Evolutionary conservation across 2,888 invertebrate species (phyloP).

Genomic region (Lasioglossum morio): DNA sequence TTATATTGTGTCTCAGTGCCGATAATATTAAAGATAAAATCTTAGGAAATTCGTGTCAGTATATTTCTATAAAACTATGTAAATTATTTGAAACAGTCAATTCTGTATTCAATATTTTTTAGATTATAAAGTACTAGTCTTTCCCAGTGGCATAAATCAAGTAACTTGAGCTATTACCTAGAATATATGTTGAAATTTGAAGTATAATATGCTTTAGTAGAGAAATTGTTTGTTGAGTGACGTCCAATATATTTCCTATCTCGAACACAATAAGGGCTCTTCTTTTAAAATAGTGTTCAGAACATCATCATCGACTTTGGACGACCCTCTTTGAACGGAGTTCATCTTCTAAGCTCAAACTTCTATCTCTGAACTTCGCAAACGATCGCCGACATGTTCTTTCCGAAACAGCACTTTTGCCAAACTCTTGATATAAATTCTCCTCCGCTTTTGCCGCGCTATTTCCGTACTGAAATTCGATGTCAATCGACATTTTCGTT

Average conservation of each 20-base stretch:
- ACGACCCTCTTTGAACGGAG: neutral
- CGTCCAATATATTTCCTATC: neutral
- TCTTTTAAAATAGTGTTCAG: neutral
- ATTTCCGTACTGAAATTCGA: neutral
- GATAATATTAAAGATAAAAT: too few species aligned
- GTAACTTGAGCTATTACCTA: neutral
- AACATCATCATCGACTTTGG: slow-evolving; percentile 5
- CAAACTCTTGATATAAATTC: neutral
- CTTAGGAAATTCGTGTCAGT: too few species aligned
- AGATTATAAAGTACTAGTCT: neutral
- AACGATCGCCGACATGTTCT: slow-evolving; percentile 7
- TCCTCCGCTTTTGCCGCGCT: neutral
- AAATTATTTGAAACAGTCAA: too few species aligned
- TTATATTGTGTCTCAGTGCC: neutral
- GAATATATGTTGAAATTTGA: neutral
- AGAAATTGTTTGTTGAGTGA: neutral
- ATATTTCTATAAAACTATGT: too few species aligned
- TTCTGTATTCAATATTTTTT: neutral
- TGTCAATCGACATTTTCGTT: neutral
- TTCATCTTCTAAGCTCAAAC: slow-evolving; percentile 2
- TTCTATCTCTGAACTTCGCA: neutral
- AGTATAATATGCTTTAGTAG: neutral
- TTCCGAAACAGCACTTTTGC: slow-evolving; percentile 6
- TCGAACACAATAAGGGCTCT: neutral
- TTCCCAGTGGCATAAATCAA: neutral